Evolutionary conservation across 2,113 vertebrate genomes (phyloP).

Genomic region (Lepisosteus osseus): DNA sequence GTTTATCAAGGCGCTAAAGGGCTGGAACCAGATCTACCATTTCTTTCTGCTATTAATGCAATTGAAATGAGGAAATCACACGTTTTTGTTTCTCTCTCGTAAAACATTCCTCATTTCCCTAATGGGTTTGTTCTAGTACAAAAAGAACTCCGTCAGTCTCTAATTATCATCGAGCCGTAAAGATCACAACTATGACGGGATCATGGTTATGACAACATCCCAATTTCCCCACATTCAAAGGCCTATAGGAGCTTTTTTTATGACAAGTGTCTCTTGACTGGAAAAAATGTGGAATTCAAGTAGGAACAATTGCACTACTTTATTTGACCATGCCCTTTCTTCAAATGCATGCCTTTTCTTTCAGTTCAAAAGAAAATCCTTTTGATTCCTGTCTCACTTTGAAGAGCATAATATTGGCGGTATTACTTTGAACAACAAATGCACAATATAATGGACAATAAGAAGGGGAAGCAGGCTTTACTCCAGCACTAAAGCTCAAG

Average conservation of each 20-base stretch:
- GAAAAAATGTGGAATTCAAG: not conserved
- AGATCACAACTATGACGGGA: not conserved
- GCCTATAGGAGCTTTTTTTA: not conserved
- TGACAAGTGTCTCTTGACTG: slow-evolving; percentile 3
- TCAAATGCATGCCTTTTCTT: not conserved
- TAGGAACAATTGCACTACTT: not conserved
- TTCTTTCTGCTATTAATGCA: slow-evolving; percentile 45
- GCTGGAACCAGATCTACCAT: slow-evolving; percentile 25
- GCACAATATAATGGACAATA: slow-evolving; percentile 5
- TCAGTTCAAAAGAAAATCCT: slow-evolving; percentile 13
- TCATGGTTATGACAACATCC: slow-evolving; percentile 4
- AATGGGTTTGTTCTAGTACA: slow-evolving; percentile 4
- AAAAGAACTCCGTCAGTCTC: slow-evolving; percentile 13
- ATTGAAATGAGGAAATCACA: slow-evolving; percentile 31
- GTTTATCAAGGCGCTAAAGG: slow-evolving; percentile 56
- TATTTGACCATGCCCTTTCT: not conserved
- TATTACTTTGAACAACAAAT: slow-evolving; percentile 1
- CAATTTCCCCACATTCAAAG: slow-evolving; percentile 4
- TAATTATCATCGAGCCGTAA: slow-evolving; percentile 25
- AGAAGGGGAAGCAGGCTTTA: not conserved
- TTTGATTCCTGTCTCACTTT: slow-evolving; percentile 7
- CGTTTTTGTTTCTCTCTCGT: slow-evolving; percentile 1
- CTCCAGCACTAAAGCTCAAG: no score
- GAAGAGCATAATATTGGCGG: slow-evolving; percentile 7
- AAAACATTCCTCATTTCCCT: slow-evolving; percentile 4